phyloP scores from a whole-genome alignment of 2,888 invertebrate species.

The Odontomyia ornata region DNA sequence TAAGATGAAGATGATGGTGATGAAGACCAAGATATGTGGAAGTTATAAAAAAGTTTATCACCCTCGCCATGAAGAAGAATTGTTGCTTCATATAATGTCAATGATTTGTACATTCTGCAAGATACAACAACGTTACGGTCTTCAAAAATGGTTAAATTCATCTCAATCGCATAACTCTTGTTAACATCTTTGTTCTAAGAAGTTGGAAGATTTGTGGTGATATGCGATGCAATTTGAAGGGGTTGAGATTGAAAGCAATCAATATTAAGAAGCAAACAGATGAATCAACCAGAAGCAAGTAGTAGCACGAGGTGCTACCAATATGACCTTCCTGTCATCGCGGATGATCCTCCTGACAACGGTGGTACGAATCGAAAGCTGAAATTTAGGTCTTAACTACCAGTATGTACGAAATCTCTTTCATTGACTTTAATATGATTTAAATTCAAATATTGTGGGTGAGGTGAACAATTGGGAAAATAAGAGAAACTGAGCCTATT shows the following conservation, averaged over 20 bases:
- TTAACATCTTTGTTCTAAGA: slow-evolving; percentile 19
- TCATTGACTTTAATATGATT: no score
- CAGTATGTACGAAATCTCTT: no score
- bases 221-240: neutral
- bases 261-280: no score
- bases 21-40: neutral
- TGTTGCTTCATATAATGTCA: slow-evolving; percentile 1
- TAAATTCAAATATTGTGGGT: no score
- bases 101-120: neutral
- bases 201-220: neutral
- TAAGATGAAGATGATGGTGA: neutral
- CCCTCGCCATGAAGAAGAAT: neutral
- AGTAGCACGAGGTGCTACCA: no score
- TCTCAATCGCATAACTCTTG: neutral
- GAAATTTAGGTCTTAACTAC: no score
- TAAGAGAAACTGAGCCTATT: no score
- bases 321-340: no score
- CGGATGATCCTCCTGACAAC: no score
- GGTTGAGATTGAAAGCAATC: neutral
- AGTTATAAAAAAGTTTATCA: slow-evolving; percentile 1
- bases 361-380: no score
- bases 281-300: no score
- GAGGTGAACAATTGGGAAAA: no score
- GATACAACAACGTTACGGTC: neutral
- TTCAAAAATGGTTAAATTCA: neutral